Percentiles rank a stretch among this genome's conserved stretches.
phyloP scores from a whole-genome alignment of 2,888 invertebrate species.

The Volucella inanis region DNA sequence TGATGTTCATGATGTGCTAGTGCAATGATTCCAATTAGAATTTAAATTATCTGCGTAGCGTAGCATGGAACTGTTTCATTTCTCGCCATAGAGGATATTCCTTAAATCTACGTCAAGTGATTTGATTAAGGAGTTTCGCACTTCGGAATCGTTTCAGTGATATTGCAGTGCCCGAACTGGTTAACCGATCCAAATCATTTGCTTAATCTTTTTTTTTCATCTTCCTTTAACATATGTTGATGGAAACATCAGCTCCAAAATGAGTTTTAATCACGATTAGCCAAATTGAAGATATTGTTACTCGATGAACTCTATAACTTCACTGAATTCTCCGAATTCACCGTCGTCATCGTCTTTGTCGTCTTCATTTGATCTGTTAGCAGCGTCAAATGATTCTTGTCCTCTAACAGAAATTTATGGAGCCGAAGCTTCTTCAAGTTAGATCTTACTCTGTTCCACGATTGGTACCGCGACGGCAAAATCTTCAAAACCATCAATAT shows the following conservation, averaged over 20 bases:
- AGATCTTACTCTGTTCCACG: conserved; percentile 21
- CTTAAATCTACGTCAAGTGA: conserved; percentile 93
- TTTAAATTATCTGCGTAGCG: too few relatives aligned
- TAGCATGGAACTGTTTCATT: too few relatives aligned
- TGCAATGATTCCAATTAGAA: too few relatives aligned
- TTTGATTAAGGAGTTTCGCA: conserved; percentile 89
- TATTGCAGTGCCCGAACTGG: conserved; percentile 86
- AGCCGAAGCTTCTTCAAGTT: conserved; percentile 12
- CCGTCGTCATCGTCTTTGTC: conserved; percentile 70
- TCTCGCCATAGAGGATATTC: conserved; percentile 84
- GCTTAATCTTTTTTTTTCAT: conserved; percentile 8
- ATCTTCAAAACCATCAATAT: conserved; percentile 80
- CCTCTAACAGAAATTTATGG: not conserved
- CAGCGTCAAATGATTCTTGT: conserved; percentile 10
- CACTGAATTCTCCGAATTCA: conserved; percentile 81
- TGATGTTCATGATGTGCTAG: too few relatives aligned
- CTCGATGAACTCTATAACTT: conserved; percentile 78
- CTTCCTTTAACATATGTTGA: conserved; percentile 1
- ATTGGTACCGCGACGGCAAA: conserved; percentile 72
- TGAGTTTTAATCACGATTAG: conserved; percentile 77
- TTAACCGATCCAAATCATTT: conserved; percentile 35
- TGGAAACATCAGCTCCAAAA: conserved; percentile 81
- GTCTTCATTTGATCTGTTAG: conserved; percentile 38
- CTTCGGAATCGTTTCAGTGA: conserved; percentile 91
- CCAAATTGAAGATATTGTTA: conserved; percentile 54